phyloP scores from a whole-genome alignment of 2,113 vertebrate genomes.

The Pygoscelis antarcticus region DNA sequence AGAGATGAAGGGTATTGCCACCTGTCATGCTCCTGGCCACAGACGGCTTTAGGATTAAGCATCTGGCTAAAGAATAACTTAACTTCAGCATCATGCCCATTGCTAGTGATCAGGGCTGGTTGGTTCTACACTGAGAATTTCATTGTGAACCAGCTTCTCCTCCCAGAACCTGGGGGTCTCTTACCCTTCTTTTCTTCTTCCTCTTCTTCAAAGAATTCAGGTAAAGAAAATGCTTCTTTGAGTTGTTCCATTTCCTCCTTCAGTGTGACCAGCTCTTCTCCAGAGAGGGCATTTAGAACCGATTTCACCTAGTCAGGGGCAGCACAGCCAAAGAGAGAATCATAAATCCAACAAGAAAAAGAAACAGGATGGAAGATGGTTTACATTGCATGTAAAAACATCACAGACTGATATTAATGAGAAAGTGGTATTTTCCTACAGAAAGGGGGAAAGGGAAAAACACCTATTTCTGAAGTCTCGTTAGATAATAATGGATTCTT shows the following conservation, averaged over 20 bases:
- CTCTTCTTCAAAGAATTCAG: conserved; percentile 93
- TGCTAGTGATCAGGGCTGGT: not conserved
- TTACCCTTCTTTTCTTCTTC: conserved; percentile 87
- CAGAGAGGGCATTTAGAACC: conserved; percentile 84
- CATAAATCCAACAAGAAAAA: not conserved
- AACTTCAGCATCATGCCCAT: not conserved
- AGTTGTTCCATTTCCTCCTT: conserved; percentile 83
- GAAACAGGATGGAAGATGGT: not conserved
- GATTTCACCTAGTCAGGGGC: conserved; percentile 83
- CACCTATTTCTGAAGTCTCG: not conserved
- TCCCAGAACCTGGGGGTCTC: not conserved
- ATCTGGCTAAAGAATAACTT: not conserved
- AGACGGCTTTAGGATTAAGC: not conserved
- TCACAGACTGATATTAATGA: not conserved
- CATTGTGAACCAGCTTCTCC: not conserved
- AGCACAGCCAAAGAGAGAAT: conserved; percentile 21
- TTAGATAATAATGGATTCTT: not conserved
- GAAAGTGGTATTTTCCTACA: not conserved
- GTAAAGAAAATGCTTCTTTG: conserved; percentile 87
- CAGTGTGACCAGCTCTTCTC: conserved; percentile 79
- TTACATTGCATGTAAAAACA: not conserved
- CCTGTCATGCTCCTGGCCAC: not conserved
- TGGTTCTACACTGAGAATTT: not conserved
- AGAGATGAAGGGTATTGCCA: not conserved
- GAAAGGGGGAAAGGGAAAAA: not conserved